Percentiles rank a stretch among this genome's conserved stretches.
Evolutionary conservation across 1,140 invertebrate genomes (phyloP).

Genomic region (Drosophila rhopaloa): DNA sequence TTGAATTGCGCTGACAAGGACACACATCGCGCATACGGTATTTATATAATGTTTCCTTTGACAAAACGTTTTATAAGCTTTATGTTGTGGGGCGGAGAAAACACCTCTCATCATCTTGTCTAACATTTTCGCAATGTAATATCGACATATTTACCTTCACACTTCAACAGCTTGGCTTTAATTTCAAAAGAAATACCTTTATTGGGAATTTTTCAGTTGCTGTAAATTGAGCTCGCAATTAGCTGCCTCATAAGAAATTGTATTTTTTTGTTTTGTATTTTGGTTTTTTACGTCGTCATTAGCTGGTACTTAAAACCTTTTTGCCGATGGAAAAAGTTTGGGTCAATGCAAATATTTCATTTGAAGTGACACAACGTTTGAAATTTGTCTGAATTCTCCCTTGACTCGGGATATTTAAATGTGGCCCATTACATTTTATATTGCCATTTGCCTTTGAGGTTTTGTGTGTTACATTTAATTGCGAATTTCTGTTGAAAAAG

Average conservation of each 20-base stretch:
- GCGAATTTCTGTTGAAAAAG: constrained; percentile 66
- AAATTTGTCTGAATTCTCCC: constrained; percentile 61
- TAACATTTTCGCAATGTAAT: constrained; percentile 16
- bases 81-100: constrained; percentile 22
- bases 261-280: constrained; percentile 4
- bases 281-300: constrained; percentile 42
- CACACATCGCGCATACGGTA: constrained; percentile 17
- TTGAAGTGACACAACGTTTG: constrained; percentile 53
- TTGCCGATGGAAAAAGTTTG: constrained; percentile 26
- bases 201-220: constrained; percentile 15
- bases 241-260: constrained; percentile 37
- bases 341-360: constrained; percentile 66
- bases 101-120: background rate
- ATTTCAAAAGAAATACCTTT: constrained; percentile 54
- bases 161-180: constrained; percentile 34
- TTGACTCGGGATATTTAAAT: constrained; percentile 55
- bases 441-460: constrained; percentile 79
- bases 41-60: constrained; percentile 48
- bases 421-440: constrained; percentile 68
- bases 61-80: constrained; percentile 59
- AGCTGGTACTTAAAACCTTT: constrained; percentile 67
- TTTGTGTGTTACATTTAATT: constrained; percentile 72
- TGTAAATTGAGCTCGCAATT: constrained; percentile 66
- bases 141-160: constrained; percentile 27
- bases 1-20: constrained; percentile 59